phyloP scores from a whole-genome alignment of 2,113 vertebrate species.

The Pedionomus torquatus region DNA sequence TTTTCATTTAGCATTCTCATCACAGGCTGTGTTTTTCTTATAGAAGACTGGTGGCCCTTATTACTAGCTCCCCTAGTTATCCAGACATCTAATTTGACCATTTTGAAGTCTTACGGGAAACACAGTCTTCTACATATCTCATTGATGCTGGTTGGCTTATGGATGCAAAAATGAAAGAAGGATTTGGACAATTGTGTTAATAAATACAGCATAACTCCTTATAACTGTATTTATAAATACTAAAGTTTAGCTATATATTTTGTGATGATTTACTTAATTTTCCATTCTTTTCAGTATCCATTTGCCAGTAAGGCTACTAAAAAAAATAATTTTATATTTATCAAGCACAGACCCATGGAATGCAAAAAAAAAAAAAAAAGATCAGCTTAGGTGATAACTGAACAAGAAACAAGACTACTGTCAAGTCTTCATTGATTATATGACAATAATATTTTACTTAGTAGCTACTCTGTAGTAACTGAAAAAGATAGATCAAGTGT shows the following conservation, averaged over 20 bases:
- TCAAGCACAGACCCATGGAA: not conserved
- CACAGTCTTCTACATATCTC: not conserved
- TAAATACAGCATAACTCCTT: not conserved
- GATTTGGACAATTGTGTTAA: not conserved
- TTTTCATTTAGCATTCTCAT: not conserved
- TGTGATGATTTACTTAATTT: not conserved
- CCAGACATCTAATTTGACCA: not conserved
- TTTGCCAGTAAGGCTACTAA: not conserved
- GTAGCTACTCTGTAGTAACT: not conserved
- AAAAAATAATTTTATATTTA: not conserved
- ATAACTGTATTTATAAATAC: not conserved
- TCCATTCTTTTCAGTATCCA: not conserved
- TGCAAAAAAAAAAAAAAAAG: not conserved
- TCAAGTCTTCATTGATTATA: conserved; percentile 18
- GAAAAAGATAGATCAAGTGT: not conserved
- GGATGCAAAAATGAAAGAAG: not conserved
- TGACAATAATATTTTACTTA: conserved; percentile 35
- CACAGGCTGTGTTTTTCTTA: not conserved
- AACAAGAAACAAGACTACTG: not conserved
- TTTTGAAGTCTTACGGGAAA: not conserved
- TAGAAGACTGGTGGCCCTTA: not conserved
- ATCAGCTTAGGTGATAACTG: not conserved
- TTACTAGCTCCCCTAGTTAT: not conserved
- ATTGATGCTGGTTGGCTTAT: not conserved
- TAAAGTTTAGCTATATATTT: not conserved